phyloP scores from a whole-genome alignment of 2,888 invertebrate species.

The Drosophila meridiana region DNA sequence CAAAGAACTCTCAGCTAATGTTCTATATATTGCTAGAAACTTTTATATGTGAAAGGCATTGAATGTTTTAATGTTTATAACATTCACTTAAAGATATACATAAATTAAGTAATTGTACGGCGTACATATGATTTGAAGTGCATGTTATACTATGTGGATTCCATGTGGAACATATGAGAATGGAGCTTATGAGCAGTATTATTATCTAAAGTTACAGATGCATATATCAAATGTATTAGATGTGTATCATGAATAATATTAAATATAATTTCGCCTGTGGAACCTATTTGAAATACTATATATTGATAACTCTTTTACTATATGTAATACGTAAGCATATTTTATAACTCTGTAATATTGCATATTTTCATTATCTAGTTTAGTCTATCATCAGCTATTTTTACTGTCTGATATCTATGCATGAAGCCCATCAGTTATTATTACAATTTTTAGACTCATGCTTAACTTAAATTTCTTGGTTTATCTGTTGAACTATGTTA shows the following conservation, averaged over 20 bases:
- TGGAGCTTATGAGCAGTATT: too few relatives aligned
- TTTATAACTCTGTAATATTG: neutral
- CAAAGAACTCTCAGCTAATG: neutral
- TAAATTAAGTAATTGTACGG: neutral
- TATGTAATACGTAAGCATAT: too few relatives aligned
- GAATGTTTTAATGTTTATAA: neutral
- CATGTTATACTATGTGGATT: neutral
- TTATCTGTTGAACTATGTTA: constrained; percentile 31
- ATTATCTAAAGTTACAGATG: too few relatives aligned
- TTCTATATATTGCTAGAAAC: neutral
- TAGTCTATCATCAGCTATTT: neutral
- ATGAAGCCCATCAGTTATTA: neutral
- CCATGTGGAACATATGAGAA: neutral
- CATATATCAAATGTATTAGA: neutral
- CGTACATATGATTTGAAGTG: neutral
- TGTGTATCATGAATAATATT: neutral
- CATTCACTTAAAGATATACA: neutral
- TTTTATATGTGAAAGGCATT: neutral
- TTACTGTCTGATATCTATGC: neutral
- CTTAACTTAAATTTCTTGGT: neutral
- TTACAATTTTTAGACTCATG: neutral
- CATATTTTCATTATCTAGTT: too few relatives aligned
- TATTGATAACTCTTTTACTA: neutral
- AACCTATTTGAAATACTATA: neutral
- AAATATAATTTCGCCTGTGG: neutral